Evolutionary conservation across 2,113 vertebrate genomes (phyloP).

Genomic region (Ramphastos sulfuratus): DNA sequence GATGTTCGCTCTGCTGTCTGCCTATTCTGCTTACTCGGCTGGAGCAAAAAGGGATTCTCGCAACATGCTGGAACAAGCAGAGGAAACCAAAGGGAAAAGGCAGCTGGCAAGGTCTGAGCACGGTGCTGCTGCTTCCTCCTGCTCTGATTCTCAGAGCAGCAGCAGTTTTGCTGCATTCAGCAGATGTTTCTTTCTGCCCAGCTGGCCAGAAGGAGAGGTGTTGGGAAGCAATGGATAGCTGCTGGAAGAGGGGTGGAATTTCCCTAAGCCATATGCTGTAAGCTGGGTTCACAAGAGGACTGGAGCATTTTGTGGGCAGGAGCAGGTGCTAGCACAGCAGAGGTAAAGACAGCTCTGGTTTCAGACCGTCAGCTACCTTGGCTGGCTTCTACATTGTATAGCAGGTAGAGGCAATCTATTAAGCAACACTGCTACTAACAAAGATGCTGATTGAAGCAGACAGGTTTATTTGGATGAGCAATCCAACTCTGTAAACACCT

Average conservation of each 20-base stretch:
- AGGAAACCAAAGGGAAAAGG: conserved; percentile 21
- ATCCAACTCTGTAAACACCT: neutral
- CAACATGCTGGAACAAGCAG: neutral
- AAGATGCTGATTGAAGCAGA: neutral
- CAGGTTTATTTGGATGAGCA: neutral
- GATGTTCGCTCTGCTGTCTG: neutral
- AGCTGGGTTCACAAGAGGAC: neutral
- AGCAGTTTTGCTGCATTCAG: neutral
- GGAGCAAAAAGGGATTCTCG: neutral
- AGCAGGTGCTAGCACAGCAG: neutral
- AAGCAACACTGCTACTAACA: neutral
- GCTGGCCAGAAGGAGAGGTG: neutral
- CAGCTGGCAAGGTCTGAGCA: neutral
- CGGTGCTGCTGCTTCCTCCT: neutral
- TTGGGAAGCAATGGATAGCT: neutral
- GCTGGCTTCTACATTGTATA: neutral
- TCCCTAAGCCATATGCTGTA: neutral
- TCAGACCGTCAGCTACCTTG: neutral
- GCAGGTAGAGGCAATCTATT: neutral
- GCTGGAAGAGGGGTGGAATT: neutral
- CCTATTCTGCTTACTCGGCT: conserved; percentile 33
- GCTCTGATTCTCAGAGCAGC: neutral
- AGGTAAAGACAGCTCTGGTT: neutral
- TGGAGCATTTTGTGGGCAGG: neutral
- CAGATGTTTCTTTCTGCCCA: neutral